Base-by-base conservation (phyloP, 2,888 invertebrate genomes). In the Gasteruption jaculator region DNA sequence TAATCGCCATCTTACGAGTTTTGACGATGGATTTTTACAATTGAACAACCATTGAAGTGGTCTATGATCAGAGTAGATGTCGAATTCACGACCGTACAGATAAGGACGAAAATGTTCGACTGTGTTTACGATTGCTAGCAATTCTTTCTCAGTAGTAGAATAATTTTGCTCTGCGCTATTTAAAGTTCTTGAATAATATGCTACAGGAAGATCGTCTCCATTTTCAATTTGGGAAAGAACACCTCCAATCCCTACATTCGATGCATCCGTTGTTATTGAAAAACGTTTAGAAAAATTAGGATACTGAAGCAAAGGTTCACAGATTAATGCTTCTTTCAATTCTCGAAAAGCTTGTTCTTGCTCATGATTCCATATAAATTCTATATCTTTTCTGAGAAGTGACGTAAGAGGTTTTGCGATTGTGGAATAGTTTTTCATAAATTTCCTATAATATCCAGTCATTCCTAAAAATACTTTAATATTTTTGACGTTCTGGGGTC, bases 391-490 rank as follows among this genome's bases (percentile, higher is more conserved):
- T 22, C 53, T 57, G n/a, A 52, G 30, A 25, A 50, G 41, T 3
- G 31, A n/a, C 4, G 58, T 58, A 22, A 65, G 30, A 1, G 60
- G 61, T 46, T 54, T 48, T 3, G 63, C 52, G 3, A 58, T 40
- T 38, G 53, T 50, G 1, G 60, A 48, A 37, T 65, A 70, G 7
- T 63, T 41, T 18, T 46, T 35, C 1, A 72, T 69, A 37, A 71
- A 71, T 39, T 58, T 57, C n/a, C 66, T 20, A 25, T 71, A 69
- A 39, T 68, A 71, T 0, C 63, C 61, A 0, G 56, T 25, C 20
- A 71, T 29, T 7, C 68, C 68, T 15, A 68, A 25, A 41, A 71
- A 71, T n/a, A 43, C 34, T 54, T 58, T 56, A 0, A 61, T 57
- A 37, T 58, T 52, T 4, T 47, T 48, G 4, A n/a, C n/a, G 18